Base-by-base conservation (phyloP, 2,797 vertebrate species). In the Momotus momota region DNA sequence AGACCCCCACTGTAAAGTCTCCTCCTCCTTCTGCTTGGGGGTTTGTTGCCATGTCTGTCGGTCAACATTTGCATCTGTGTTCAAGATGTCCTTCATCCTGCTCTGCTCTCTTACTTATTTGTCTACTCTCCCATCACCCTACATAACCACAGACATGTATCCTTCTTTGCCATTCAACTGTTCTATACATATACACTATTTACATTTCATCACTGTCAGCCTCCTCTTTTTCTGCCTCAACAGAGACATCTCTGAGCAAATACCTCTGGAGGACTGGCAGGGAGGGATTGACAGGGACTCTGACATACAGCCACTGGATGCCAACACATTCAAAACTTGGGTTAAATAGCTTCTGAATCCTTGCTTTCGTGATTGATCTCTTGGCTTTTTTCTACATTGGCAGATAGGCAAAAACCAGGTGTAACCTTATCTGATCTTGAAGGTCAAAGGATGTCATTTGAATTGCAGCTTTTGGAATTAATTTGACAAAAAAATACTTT, bases 131-230 rank as follows among this genome's bases (percentile, higher is more conserved):
- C 55, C 49, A 58, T 92, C 61, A 70, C 88, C 94, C 72, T 29
- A 45, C 2, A 0, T 60, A 81, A 86, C 25, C 77, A 51, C 40
- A 71, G 88, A 51, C 31, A 94, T 81, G 61, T 41, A 87, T 91
- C 84, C 93, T 79, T 16, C 48, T 86, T 61, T 81, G 80, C 69
- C 72, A 35, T 72, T 79, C 64, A 43, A 58, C 75, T 90, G 54
- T 46, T 93, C 71, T 22, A 12, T 21, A 86, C 19, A 31, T 27
- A 35, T 5, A 57, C 8, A 23, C 35, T 55, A 21, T 43, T 35
- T 38, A 35, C 29, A 66, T 72, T 92, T 91, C 70, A 88, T 93
- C 91, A 66, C 46, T 94, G 66, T 94, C 91, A 96, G 31, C 17
- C 10, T 51, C 17, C 60, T 62, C 40, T 88, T 91, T 92, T 95